Base-by-base conservation (phyloP, 2,888 invertebrate genomes). In the Lepidonotus clava region DNA sequence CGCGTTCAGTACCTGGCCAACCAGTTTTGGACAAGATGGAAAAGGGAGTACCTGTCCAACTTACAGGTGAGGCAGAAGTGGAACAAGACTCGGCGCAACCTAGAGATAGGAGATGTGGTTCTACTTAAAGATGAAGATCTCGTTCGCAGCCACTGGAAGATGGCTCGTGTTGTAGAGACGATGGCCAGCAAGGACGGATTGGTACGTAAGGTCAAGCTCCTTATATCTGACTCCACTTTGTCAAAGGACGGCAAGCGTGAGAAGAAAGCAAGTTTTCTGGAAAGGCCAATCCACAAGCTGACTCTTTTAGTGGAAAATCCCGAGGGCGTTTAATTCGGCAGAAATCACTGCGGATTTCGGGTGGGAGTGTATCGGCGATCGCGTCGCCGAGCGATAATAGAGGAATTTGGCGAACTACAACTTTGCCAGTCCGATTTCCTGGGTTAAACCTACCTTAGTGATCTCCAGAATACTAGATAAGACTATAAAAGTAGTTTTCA, bases 21-120 rank as follows among this genome's bases (percentile, higher is more conserved):
- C 28, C 46, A 80, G 66, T 88, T 88, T 61, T 88, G 87, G 86
- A 51, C 84, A 11, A 76, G 83, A 24, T 87, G 88, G 88, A 38
- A 83, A 38, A 76, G 56, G 21, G 86, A 88, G 66, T 88, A 85
- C 41, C 34, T 88, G 40, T 32, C 41, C 0, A 80, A 34, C 28
- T 34, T 88, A 18, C 86, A 88, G 61, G 41, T 28, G 24, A 40
- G 86, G 36, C 85, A 77, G 51, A 88, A 87, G 41, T 88, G 88
- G 88, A n/a, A n/a, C n/a, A n/a, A n/a, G n/a, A n/a, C n/a, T n/a
- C n/a, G n/a, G n/a, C n/a, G n/a, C n/a, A n/a, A n/a, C n/a, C n/a
- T n/a, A n/a, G n/a, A n/a, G n/a, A n/a, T n/a, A n/a, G n/a, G n/a
- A 4, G n/a, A n/a, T n/a, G n/a, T n/a, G n/a, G n/a, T n/a, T n/a